phyloP scores from a whole-genome alignment of 1,140 invertebrate species.

The Apis laboriosa region DNA sequence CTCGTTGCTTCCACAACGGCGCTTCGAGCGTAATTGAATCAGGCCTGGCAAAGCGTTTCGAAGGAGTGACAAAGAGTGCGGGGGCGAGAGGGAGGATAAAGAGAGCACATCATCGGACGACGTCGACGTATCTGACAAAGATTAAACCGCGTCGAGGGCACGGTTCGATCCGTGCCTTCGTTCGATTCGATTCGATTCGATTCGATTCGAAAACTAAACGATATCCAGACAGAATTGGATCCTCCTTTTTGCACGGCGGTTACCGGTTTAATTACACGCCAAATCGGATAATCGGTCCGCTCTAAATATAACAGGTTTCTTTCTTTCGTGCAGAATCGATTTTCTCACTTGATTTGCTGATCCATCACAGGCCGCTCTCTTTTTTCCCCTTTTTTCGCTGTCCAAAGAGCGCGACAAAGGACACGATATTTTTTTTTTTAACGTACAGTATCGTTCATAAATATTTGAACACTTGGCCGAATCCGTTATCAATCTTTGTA shows the following conservation, averaged over 20 bases:
- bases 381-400: not conserved
- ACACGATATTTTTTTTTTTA: too few species aligned
- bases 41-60: slow-evolving; percentile 62
- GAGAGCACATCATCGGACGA: slow-evolving; percentile 20
- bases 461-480: too few species aligned
- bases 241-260: not conserved
- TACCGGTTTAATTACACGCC: not conserved
- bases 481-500: too few species aligned
- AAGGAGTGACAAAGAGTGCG: slow-evolving; percentile 6
- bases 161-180: not conserved
- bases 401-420: not conserved
- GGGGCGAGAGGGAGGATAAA: not conserved
- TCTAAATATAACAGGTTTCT: not conserved
- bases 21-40: slow-evolving; percentile 72
- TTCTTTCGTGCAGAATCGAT: not conserved
- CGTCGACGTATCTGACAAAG: slow-evolving; percentile 60
- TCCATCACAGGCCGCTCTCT: not conserved
- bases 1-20: slow-evolving; percentile 70
- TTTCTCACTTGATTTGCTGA: not conserved
- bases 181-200: slow-evolving; percentile 19
- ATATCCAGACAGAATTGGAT: not conserved
- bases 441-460: too few species aligned
- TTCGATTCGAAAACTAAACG: not conserved
- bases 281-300: not conserved
- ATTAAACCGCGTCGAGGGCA: slow-evolving; percentile 59